Evolutionary conservation across 2,113 vertebrate species (phyloP).

Genomic region (Sisor rabdophorus): DNA sequence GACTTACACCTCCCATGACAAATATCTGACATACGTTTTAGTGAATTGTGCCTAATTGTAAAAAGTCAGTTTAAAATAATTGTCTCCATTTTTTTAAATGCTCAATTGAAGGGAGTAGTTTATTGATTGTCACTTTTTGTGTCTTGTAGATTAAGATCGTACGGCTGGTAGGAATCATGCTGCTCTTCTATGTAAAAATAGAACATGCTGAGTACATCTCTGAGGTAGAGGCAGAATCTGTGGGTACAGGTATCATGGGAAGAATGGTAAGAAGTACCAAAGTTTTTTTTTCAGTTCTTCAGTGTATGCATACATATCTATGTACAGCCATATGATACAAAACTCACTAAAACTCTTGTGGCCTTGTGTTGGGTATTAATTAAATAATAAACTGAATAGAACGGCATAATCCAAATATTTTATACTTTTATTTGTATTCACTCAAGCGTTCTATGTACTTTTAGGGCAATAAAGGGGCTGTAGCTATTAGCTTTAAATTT

Average conservation of each 20-base stretch:
- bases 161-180: conserved; percentile 92
- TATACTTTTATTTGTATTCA: not conserved
- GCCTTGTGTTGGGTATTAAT: not conserved
- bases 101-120: not conserved
- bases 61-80: not conserved
- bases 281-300: not conserved
- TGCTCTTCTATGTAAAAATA: conserved; percentile 84
- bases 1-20: conserved; percentile 3
- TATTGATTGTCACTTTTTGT: not conserved
- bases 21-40: conserved; percentile 3
- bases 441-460: conserved; percentile 16
- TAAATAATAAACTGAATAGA: not conserved
- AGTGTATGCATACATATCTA: not conserved
- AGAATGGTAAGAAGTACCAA: conserved; percentile 80
- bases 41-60: not conserved
- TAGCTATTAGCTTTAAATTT: conserved; percentile 87
- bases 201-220: conserved; percentile 82
- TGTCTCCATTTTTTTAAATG: not conserved
- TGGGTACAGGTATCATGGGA: conserved; percentile 98
- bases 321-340: not conserved
- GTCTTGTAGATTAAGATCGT: conserved; percentile 81
- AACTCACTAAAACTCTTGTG: not conserved
- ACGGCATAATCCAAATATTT: not conserved
- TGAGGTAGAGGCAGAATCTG: conserved; percentile 84
- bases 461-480: conserved; percentile 96